These are phyloP conservation scores for Apostichopus leukothele DNA, from an alignment of 53 echinoderm and acorn worm genomes.

Conservation along the genomic window DNA sequence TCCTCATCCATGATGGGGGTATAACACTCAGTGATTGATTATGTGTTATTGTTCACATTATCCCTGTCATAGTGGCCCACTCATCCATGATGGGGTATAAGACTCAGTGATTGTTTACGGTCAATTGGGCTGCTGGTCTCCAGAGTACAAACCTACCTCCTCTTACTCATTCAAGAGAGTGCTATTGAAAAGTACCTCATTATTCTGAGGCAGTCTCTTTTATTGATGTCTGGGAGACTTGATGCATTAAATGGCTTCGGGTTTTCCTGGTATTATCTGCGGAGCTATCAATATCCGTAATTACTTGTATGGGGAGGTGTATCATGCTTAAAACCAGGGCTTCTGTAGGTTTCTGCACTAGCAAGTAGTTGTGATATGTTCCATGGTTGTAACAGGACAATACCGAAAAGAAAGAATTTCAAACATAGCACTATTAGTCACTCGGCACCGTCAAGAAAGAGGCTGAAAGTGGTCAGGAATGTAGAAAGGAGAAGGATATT, in stretches of 20 bases:
- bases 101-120: neutral
- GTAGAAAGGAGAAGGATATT: too few species aligned
- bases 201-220: neutral
- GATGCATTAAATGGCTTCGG: too few species aligned
- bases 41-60: neutral
- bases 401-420: too few species aligned
- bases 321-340: neutral
- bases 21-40: neutral
- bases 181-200: neutral
- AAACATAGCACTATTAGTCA: too few species aligned
- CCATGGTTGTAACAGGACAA: too few species aligned
- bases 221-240: neutral
- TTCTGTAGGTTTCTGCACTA: too few species aligned
- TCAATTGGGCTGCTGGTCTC: neutral
- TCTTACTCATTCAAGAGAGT: neutral
- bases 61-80: neutral
- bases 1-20: too few species aligned
- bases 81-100: neutral
- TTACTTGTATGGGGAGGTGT: neutral
- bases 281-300: neutral
- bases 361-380: too few species aligned
- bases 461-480: too few species aligned
- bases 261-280: too few species aligned
- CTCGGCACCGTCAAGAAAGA: too few species aligned
- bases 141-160: neutral